Base-by-base conservation (phyloP, 2,888 invertebrate genomes). In the Agonum fuliginosum region DNA sequence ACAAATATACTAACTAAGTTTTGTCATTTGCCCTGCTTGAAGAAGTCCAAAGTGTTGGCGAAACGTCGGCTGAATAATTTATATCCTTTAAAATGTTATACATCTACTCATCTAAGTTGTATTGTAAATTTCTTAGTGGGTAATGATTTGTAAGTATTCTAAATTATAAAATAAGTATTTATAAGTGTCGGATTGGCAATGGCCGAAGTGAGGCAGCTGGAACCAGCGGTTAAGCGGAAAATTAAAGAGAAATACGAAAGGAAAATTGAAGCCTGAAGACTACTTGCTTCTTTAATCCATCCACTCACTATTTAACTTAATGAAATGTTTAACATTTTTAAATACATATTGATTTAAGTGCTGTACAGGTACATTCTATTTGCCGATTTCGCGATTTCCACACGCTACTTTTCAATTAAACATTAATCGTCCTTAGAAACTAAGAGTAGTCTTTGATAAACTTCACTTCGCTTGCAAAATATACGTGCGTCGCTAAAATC, bases 161-260 rank as follows among this genome's bases (percentile, higher is more conserved):
- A n/a, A n/a, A n/a, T n/a, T n/a, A n/a, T n/a, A n/a, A n/a, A n/a
- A n/a, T n/a, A n/a, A n/a, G n/a, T n/a, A n/a, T n/a, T n/a, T n/a
- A n/a, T n/a, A n/a, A n/a, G n/a, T n/a, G n/a, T n/a, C n/a, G n/a
- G n/a, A n/a, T n/a, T n/a, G n/a, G n/a, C n/a, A n/a, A n/a, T n/a
- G n/a, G n/a, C n/a, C n/a, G n/a, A n/a, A n/a, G n/a, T n/a, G n/a
- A n/a, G n/a, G n/a, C n/a, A n/a, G n/a, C n/a, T n/a, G n/a, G n/a
- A 54, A n/a, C 37, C 54, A 54, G 54, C 54, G 67, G 41, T 67
- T 67, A 41, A 37, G 12, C 43, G 46, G 69, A 34, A 69, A 69
- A 69, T 69, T 69, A 69, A 69, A 69, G 69, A 69, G 69, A 69
- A 69, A 69, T 27, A 69, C 24, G 69, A 46, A 27, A 69, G 46